Evolutionary conservation across 2,797 vertebrate species (phyloP), one percentile per base, ranked within the genome.

Genomic region (Onychomys torridus): DNA sequence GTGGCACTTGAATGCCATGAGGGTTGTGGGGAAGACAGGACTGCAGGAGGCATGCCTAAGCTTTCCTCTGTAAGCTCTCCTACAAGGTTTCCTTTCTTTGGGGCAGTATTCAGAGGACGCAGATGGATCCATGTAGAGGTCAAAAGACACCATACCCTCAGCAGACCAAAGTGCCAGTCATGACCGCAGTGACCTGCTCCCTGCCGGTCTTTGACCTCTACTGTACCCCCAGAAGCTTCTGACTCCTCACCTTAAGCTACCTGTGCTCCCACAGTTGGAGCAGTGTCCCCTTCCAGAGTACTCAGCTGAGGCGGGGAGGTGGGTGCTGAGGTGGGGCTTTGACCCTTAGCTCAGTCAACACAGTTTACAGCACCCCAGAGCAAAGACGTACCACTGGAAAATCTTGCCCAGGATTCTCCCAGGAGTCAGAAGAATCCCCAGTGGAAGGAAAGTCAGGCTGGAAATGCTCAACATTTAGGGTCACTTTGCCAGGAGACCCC

Each of bases 331-430:
- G 11, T 25, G 27, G 1, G 6, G 0, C 37, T 83, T 88, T 79
- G 69, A 59, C 11, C 32, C 63, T 13, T 12, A 4, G 13, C 34
- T 96, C 95, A 59, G 63, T 57, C 89, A 81, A 6, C 57, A 71
- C 86, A 37, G 43, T 49, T 61, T 83, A 43, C 75, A 96, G 65
- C 14, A 63, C 17, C n/a, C 71, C 40, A 77, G 40, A 79, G 57
- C 40, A 46, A 10, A 43, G n/a, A 75, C 29, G 23, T 29, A 29
- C 9, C 52, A 27, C 46, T 82, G 0, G 0, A 10, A 78, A 65
- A 79, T 63, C n/a, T 52, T 59, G 11, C 32, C n/a, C 86, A 93
- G 83, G 94, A 90, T 91, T 71, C 71, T 84, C 10, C 59, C 69
- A 78, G 40, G n/a, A 73, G 14, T 52, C 79, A 46, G 71, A 65